These are phyloP conservation scores for Caenorhabditis plicata DNA, from an alignment of 2,888 invertebrate species.

Conservation along the genomic window DNA sequence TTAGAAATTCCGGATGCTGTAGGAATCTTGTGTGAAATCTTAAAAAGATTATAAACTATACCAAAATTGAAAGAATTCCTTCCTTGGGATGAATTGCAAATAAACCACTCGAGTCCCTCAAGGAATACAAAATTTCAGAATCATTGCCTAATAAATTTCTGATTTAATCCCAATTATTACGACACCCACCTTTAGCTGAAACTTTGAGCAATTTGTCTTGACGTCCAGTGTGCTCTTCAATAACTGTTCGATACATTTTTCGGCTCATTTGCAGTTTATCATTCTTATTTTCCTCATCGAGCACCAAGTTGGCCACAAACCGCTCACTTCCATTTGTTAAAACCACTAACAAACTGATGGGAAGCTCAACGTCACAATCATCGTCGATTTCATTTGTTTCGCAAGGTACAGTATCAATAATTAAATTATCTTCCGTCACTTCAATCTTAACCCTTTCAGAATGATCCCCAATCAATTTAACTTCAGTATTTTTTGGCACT, in stretches of 20 bases:
- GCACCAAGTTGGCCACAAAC: slow-evolving; percentile 8
- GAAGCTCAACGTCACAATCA: slow-evolving; percentile 13
- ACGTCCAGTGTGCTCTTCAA: slow-evolving; percentile 30
- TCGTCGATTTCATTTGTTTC: slow-evolving; percentile 2
- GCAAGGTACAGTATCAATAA: slow-evolving; percentile 25
- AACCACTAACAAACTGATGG: slow-evolving; percentile 16
- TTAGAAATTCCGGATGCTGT: slow-evolving; percentile 40
- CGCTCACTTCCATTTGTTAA: slow-evolving; percentile 14
- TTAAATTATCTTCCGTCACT: slow-evolving; percentile 17
- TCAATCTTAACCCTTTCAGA: slow-evolving; percentile 14
- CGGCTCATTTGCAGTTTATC: slow-evolving; percentile 17
- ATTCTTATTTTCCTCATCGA: slow-evolving; percentile 27
- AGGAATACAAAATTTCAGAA: slow-evolving; percentile 23
- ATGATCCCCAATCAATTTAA: slow-evolving; percentile 16
- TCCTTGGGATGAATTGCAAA: slow-evolving; percentile 43
- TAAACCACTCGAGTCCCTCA: slow-evolving; percentile 34
- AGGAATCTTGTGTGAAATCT: background rate
- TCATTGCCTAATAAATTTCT: too few relatives aligned
- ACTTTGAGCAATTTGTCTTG: slow-evolving; percentile 24
- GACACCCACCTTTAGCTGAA: too few relatives aligned
- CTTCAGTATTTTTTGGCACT: background rate
- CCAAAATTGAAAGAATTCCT: slow-evolving; percentile 35
- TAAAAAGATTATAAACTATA: background rate
- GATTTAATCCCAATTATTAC: too few relatives aligned
- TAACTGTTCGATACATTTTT: slow-evolving; percentile 15